Conservation (phyloP, 2,113 vertebrate genomes). For the Myocastor coypus region DNA sequence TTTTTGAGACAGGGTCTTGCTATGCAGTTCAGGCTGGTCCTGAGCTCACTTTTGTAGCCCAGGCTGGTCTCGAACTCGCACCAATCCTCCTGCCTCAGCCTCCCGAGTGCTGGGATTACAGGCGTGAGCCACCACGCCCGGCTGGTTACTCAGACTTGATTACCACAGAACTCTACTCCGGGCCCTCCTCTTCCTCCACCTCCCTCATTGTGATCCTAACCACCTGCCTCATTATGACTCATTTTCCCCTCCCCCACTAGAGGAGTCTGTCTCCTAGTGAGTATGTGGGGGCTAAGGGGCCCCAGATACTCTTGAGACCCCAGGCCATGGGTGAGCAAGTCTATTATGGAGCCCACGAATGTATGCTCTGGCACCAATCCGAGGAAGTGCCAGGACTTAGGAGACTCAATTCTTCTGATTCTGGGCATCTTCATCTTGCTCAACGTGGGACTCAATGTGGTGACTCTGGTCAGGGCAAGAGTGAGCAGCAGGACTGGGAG, state of each 20-base stretch:
- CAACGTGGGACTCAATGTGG: slow-evolving; percentile 80
- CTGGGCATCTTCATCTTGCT: slow-evolving; percentile 79
- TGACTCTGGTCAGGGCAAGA: slow-evolving; percentile 79
- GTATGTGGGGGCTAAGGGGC: slow-evolving; percentile 58
- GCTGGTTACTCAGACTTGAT: neutral
- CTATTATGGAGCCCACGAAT: slow-evolving; percentile 51
- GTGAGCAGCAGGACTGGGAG: slow-evolving; percentile 39
- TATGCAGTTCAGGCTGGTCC: no score
- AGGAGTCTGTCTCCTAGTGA: slow-evolving; percentile 48
- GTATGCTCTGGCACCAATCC: slow-evolving; percentile 71
- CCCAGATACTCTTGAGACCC: slow-evolving; percentile 76
- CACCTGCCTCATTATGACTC: slow-evolving; percentile 63
- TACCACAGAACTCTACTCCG: neutral
- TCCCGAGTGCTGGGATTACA: no score
- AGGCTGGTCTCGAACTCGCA: no score
- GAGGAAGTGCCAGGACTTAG: slow-evolving; percentile 79
- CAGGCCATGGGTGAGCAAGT: slow-evolving; percentile 66
- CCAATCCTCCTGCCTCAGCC: no score
- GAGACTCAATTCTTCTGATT: slow-evolving; percentile 79
- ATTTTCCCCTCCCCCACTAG: slow-evolving; percentile 54
- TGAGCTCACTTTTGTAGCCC: no score
- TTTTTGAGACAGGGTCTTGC: no score
- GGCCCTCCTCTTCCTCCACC: neutral
- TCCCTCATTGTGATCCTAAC: slow-evolving; percentile 69
- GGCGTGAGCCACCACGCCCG: no score